A percentile compares a stretch with the other conserved stretches of the same genome.
phyloP scores from a whole-genome alignment of 2,797 vertebrate genomes.

The Rhinatrema bivittatum region DNA sequence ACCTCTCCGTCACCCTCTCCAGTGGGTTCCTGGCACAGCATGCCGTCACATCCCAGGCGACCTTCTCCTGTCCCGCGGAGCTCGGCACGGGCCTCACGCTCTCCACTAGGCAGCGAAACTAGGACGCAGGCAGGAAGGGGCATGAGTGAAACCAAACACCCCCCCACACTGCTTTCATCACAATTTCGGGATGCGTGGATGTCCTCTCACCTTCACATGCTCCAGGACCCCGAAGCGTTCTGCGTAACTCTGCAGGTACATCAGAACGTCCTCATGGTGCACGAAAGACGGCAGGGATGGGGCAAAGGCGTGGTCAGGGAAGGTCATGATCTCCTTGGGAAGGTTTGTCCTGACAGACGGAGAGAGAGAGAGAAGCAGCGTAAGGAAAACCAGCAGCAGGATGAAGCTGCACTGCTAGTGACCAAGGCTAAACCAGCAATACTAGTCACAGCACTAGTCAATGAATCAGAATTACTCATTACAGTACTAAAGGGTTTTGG shows the following conservation, averaged over 20 bases:
- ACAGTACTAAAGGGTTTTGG: too few species aligned
- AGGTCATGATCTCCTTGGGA: slow-evolving; percentile 77
- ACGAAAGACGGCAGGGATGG: slow-evolving; percentile 55
- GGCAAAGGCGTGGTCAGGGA: slow-evolving; percentile 68
- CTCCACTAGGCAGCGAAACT: slow-evolving; percentile 61
- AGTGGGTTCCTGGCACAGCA: slow-evolving; percentile 7
- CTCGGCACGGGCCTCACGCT: slow-evolving; percentile 41
- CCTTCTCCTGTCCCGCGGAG: slow-evolving; percentile 5
- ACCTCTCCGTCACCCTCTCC: slow-evolving; percentile 26
- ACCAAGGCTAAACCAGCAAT: too few species aligned
- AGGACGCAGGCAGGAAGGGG: not conserved
- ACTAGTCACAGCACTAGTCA: too few species aligned
- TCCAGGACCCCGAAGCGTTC: slow-evolving; percentile 33
- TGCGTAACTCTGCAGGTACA: slow-evolving; percentile 62
- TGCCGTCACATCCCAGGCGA: slow-evolving; percentile 58
- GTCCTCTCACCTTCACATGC: slow-evolving; percentile 56
- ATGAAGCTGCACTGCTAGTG: too few species aligned
- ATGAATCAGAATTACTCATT: too few species aligned
- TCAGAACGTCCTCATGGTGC: slow-evolving; percentile 54
- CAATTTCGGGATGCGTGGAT: rapidly evolving
- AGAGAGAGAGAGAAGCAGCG: too few species aligned
- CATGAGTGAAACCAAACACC: too few species aligned
- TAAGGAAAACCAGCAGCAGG: not conserved
- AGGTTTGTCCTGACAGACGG: slow-evolving; percentile 69
- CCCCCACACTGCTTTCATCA: too few species aligned